Evolutionary conservation across 1,140 invertebrate genomes (phyloP), one percentile per base, ranked within the genome.

Genomic region (Euglossa dilemma): DNA sequence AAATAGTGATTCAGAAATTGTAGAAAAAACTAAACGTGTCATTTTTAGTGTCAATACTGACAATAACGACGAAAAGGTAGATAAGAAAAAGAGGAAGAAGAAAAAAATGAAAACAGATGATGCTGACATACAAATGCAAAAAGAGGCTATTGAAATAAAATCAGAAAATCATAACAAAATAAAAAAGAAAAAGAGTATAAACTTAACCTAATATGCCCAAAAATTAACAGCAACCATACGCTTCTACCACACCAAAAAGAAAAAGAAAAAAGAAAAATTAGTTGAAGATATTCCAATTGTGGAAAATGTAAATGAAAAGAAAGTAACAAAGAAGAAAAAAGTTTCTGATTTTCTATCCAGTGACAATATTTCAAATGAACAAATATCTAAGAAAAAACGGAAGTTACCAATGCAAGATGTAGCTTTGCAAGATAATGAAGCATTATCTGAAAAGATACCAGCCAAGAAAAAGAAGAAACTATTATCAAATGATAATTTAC

Each of bases 181-280:
- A 16, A 84, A 75, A 12, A 66, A 45, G 45, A 70, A 76, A 20
- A 84, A 87, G 54, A 83, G 85, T 28, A 86, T n/a, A n/a, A n/a
- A n/a, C n/a, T n/a, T n/a, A n/a, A n/a, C n/a, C n/a, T n/a, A n/a
- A n/a, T n/a, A n/a, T n/a, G n/a, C n/a, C n/a, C 20, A 36, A 14
- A 82, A 61, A 82, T 82, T 9, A 9, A 28, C 9, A 4, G 8
- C 11, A 50, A 50, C 9, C 47, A 50, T 12, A 50, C 14, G 47
- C 11, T n/a, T n/a, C n/a, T n/a, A n/a, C n/a, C n/a, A n/a, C n/a
- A n/a, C n/a, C n/a, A 84, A 75, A 12, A 66, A 45, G 45, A 70
- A 50, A n/a, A 83, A 87, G 74, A 83, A 85, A 50, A 84, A 47
- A n/a, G 6, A 80, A 69, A 80, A 83, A 43, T 73, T 71, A 61